A percentile compares a stretch with the other conserved stretches of the same genome.
Conservation (phyloP, 2,797 vertebrate species). For the Rhynchonycteris naso region DNA sequence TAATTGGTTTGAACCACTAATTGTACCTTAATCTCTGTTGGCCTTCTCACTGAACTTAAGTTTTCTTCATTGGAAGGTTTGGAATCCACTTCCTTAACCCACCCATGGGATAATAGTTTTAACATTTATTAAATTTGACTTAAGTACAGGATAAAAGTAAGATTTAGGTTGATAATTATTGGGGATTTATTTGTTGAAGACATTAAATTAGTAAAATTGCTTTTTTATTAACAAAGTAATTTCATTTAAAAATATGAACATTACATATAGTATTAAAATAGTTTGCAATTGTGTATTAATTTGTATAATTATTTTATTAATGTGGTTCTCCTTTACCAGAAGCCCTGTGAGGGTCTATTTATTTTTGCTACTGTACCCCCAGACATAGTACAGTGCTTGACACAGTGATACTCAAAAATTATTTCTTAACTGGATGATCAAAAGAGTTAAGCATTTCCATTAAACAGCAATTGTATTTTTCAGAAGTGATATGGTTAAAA, state of each 20-base stretch:
- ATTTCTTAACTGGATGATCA: not conserved
- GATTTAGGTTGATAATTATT: not conserved
- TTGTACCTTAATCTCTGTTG: not conserved
- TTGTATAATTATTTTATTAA: not conserved
- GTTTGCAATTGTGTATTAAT: not conserved
- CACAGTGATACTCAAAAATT: not conserved
- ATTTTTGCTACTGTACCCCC: not conserved
- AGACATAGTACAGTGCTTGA: not conserved
- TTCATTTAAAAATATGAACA: conserved; percentile 23
- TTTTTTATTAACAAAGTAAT: conserved; percentile 39
- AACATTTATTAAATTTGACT: conserved; percentile 31
- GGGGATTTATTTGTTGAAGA: not conserved
- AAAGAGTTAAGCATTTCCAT: not conserved
- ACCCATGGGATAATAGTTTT: not conserved
- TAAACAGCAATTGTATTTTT: conserved; percentile 1
- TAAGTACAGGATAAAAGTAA: conserved; percentile 33
- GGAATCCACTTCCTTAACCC: not conserved
- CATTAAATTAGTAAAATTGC: conserved; percentile 1
- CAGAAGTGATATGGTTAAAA: not conserved
- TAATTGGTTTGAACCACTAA: not conserved
- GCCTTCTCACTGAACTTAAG: not conserved
- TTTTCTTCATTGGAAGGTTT: conserved; percentile 8
- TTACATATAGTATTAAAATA: not conserved
- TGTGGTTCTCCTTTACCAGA: not conserved
- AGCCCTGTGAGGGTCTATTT: not conserved